A percentile compares a stretch with the other conserved stretches of the same genome.
Evolutionary conservation across 2,797 vertebrate genomes (phyloP).

Genomic region (Knipowitschia caucasica): DNA sequence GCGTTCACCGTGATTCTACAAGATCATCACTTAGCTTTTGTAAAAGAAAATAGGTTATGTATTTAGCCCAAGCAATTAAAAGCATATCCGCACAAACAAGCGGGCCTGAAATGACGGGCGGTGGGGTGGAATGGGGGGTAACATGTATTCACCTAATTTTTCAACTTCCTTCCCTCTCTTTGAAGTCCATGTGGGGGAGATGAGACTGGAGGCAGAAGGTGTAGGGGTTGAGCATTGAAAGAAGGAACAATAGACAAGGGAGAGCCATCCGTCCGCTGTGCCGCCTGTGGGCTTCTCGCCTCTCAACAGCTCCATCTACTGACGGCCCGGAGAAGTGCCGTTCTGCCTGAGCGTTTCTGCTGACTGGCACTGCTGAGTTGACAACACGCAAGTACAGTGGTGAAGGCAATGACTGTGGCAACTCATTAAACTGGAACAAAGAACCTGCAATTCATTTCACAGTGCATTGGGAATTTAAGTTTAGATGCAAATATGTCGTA

Average conservation of each 20-base stretch:
- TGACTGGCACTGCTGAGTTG: slow-evolving; percentile 54
- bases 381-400: slow-evolving; percentile 30
- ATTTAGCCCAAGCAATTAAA: slow-evolving; percentile 65
- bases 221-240: slow-evolving; percentile 48
- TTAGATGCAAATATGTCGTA: slow-evolving; percentile 5
- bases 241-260: slow-evolving; percentile 65
- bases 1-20: slow-evolving; percentile 52
- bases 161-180: slow-evolving; percentile 58
- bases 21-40: slow-evolving; percentile 58
- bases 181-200: slow-evolving; percentile 60
- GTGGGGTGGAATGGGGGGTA: no score
- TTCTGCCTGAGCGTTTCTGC: slow-evolving; percentile 25
- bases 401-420: slow-evolving; percentile 12
- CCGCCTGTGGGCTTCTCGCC: slow-evolving; percentile 32
- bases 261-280: slow-evolving; percentile 58
- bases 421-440: slow-evolving; percentile 10
- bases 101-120: slow-evolving; percentile 21
- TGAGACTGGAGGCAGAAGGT: slow-evolving; percentile 58
- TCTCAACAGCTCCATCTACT: slow-evolving; percentile 57
- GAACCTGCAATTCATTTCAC: slow-evolving; percentile 5
- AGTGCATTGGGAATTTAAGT: not conserved
- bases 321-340: slow-evolving; percentile 9
- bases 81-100: slow-evolving; percentile 50
- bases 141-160: slow-evolving; percentile 67
- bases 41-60: slow-evolving; percentile 58